Evolutionary conservation across 1,140 invertebrate genomes (phyloP).

Genomic region (Neelides sp.): DNA sequence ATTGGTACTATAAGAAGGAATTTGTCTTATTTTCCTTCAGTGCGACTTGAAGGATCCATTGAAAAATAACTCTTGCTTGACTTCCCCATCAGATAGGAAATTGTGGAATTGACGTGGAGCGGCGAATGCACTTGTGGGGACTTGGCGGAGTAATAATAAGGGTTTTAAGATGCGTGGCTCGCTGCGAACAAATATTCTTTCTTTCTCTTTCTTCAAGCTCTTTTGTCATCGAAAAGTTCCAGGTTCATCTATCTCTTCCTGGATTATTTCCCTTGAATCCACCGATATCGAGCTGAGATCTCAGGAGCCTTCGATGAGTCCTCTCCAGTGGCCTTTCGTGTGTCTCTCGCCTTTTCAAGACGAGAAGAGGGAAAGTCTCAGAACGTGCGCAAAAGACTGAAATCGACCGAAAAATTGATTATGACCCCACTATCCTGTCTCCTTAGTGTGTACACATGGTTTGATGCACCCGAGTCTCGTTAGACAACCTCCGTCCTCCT

Average conservation of each 20-base stretch:
- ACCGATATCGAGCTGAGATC: background rate
- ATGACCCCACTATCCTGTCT: slow-evolving; percentile 17
- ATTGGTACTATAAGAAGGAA: too few species aligned
- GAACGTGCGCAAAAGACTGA: slow-evolving; percentile 21
- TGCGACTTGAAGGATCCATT: too few species aligned
- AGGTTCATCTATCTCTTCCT: slow-evolving; percentile 11
- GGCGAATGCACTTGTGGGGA: background rate
- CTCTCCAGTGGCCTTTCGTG: too few species aligned
- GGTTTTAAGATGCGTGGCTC: too few species aligned
- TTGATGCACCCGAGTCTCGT: background rate
- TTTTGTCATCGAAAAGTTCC: slow-evolving; percentile 10
- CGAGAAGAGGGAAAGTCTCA: background rate
- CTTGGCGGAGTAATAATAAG: background rate
- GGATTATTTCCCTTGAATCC: slow-evolving; percentile 16
- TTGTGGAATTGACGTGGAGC: background rate
- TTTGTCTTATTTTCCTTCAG: too few species aligned
- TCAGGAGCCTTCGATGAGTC: background rate
- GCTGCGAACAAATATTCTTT: too few species aligned
- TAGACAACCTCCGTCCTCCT: background rate
- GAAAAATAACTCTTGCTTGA: slow-evolving; percentile 11
- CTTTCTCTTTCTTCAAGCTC: too few species aligned
- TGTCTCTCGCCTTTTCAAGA: too few species aligned
- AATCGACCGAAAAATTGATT: slow-evolving; percentile 24
- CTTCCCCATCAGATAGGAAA: slow-evolving; percentile 4
- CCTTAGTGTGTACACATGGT: slow-evolving; percentile 9